Evolutionary conservation across 2,113 vertebrate species (phyloP), one percentile per base, ranked within the genome.

Genomic region (Otus sunia): DNA sequence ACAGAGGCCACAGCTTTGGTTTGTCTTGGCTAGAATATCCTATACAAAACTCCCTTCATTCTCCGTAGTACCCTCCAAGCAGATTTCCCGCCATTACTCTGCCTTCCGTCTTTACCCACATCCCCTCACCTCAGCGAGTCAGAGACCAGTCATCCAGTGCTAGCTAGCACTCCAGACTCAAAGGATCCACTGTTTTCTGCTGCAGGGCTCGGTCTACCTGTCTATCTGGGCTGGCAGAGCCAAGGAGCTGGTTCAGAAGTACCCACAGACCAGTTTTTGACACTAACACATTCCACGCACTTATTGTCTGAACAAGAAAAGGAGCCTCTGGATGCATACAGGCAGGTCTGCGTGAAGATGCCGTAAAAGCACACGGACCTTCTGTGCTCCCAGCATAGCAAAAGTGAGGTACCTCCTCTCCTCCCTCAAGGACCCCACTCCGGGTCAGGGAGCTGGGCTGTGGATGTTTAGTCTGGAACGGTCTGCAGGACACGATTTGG

Each of bases 401-500:
- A 72, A 91, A 90, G 27, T 4, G 7, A 96, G 77, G 62, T 75
- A 27, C 81, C 60, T 88, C 72, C 68, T 79, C 62, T 93, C 43
- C 66, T 92, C 76, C 76, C 75, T 94, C 79, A 73, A 77, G 92
- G 95, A 92, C 79, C 88, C 74, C 94, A 96, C 1, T 79, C 50
- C 26, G 19, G 92, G 93, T 94, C 90, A 92, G 87, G 78, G 78
- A 96, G 85, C 74, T 9, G 2, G 77, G 66, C 87, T 0, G 0
- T 93, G 78, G 92, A 76, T 92, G 94, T 96, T 96, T 95, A 96
- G 91, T 96, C 94, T 95, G 95, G 87, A 96, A 67, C 3, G 1
- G 91, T 95, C 93, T 88, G 71, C 13, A 1, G 94, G 91, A 94
- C 94, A 96, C 3, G 66, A 96, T 97, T 96, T 95, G 89, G 93